Evolutionary conservation across 2,888 invertebrate species (phyloP).

Genomic region (Balanococcus diminutus): DNA sequence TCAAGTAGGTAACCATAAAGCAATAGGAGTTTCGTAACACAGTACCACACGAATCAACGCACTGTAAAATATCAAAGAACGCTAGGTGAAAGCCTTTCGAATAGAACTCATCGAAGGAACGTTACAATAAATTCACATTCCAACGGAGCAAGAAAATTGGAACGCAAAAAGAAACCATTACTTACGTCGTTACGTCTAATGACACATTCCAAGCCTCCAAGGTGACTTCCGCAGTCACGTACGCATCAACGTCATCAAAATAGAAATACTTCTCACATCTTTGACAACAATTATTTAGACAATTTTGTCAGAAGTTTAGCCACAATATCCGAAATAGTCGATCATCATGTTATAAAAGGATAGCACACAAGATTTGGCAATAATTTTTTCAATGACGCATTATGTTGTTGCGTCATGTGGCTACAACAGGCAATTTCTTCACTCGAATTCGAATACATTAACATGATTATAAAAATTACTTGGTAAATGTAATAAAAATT

Average conservation of each 20-base stretch:
- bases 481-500: neutral
- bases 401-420: neutral
- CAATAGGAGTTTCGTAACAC: neutral
- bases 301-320: neutral
- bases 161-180: slow-evolving; percentile 2
- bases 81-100: neutral
- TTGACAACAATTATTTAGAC: too few species aligned
- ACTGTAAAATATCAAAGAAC: slow-evolving; percentile 15
- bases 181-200: neutral
- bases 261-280: neutral
- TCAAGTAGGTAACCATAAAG: neutral
- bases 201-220: neutral
- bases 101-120: neutral
- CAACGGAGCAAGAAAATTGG: neutral
- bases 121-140: neutral
- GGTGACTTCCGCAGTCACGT: slow-evolving; percentile 16
- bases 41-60: neutral
- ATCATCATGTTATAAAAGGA: neutral
- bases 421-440: neutral
- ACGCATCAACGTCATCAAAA: neutral
- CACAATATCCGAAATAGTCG: neutral
- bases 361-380: neutral
- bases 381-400: neutral
- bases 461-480: slow-evolving; percentile 13
- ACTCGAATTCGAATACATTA: neutral